Conservation (phyloP, 2,888 invertebrate genomes). For the Lagria hirta region DNA sequence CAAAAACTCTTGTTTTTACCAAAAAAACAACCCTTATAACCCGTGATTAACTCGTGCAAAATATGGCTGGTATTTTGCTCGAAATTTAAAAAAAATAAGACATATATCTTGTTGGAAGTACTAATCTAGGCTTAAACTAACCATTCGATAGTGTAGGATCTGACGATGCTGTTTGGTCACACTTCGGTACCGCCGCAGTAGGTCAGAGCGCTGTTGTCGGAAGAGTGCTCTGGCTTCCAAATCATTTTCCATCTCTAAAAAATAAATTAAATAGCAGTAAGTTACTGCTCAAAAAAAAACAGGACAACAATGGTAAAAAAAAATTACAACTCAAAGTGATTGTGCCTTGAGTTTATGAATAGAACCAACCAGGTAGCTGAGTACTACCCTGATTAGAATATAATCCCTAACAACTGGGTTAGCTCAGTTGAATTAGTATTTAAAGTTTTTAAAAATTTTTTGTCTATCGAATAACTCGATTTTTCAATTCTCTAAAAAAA, state of each 20-base stretch:
- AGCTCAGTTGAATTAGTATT: no score
- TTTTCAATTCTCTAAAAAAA: no score
- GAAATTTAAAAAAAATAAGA: conserved; percentile 24
- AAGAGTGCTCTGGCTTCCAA: conserved; percentile 55
- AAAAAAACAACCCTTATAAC: conserved; percentile 26
- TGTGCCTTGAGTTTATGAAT: no score
- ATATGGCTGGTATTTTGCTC: conserved; percentile 34
- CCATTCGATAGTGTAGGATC: conserved; percentile 53
- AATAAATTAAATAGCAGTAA: conserved; percentile 13
- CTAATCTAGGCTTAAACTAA: conserved; percentile 43
- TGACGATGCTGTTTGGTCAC: conserved; percentile 53
- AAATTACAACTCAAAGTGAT: no score
- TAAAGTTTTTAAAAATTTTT: no score
- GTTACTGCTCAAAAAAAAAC: no score
- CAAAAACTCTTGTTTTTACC: conserved; percentile 17
- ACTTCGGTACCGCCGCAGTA: conserved; percentile 58
- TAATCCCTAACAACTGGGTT: no score
- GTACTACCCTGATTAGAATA: no score
- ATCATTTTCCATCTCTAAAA: conserved; percentile 56
- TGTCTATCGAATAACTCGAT: no score
- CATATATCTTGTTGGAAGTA: no score
- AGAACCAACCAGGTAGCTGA: no score
- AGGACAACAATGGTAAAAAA: no score
- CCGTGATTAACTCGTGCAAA: conserved; percentile 25
- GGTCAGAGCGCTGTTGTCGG: conserved; percentile 52